These are phyloP conservation scores for Hemibagrus wyckioides DNA, from an alignment of 2,113 vertebrate species.

Conservation along the genomic window DNA sequence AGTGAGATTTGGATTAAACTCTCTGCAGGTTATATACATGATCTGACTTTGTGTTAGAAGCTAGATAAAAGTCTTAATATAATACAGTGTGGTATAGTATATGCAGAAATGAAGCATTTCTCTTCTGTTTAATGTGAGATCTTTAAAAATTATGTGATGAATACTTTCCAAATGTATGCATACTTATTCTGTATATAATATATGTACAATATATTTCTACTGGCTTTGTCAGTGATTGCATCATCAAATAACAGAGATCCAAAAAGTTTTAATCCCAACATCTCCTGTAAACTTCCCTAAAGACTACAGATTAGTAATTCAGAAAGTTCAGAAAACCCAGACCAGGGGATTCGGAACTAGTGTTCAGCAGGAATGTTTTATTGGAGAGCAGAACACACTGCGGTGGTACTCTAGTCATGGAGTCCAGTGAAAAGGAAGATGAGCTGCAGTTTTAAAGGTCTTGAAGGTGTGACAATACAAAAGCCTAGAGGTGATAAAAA, in stretches of 20 bases:
- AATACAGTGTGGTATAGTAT: neutral
- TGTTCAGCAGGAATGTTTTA: no score
- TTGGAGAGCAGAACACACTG: no score
- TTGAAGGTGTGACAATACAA: no score
- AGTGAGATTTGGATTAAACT: no score
- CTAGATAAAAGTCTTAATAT: neutral
- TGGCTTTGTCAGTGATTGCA: neutral
- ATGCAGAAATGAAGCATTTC: neutral
- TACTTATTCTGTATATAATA: neutral
- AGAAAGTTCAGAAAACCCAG: no score
- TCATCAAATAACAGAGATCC: neutral
- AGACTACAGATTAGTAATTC: neutral
- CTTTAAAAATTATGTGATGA: neutral
- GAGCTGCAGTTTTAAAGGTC: no score
- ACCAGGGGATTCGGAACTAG: no score
- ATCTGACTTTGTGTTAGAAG: neutral
- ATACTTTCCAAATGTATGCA: neutral
- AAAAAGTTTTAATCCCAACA: neutral
- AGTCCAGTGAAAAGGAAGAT: no score
- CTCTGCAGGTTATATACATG: neutral
- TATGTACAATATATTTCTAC: neutral
- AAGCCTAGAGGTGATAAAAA: no score
- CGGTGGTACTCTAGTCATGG: no score
- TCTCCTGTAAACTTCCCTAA: neutral
- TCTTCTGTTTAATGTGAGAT: neutral